Evolutionary conservation across 37 sponge, comb jelly and placozoan species (phyloP), one percentile per base, ranked within the genome.

Genomic region (Hormiphora californensis): DNA sequence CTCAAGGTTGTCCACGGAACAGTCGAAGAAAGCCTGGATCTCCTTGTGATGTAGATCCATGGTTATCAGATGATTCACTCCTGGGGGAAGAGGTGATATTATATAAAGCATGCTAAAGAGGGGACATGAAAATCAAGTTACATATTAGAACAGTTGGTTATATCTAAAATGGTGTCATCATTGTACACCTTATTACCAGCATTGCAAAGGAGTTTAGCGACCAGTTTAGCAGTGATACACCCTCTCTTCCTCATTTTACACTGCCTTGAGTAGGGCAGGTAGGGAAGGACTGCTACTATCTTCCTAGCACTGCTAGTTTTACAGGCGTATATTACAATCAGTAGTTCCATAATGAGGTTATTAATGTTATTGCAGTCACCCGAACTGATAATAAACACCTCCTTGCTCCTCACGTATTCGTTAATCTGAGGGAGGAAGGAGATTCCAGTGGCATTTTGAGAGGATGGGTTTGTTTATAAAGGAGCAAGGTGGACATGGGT

Each of bases 1-100:
- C 99, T 87, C n/a, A 21, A 98, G 89, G 61, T 98, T 98, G 62
- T 98, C 99, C 41, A 98, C 93, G n/a, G 99, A 92, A 54, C 94
- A 91, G 86, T 95, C 94, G 89, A 98, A 98, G 86, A 94, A 98
- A 22, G 96, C 99, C 41, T 98, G 99, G 12, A 98, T 90, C 87
- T 95, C 95, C 54, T 95, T 98, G 86, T 91, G 89, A 69, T 91
- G 90, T 32, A 98, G 93, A 69, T 98, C 99, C 88, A 94, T 89
- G 23, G 99, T 98, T 39, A 98, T 87, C 55, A 98, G 54, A 37
- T 98, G 99, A 35, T 87, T 87, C 54, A 98, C 90, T 3, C 99
- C 99, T 92, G 78, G 17, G 9, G 15, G 12, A 49, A 49, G 9
- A 17, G 9, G 15, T 49, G 53, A 49, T 15, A 49, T 49, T 15